Base-by-base conservation (phyloP, 2,888 invertebrate genomes). In the Endomychus coccineus region DNA sequence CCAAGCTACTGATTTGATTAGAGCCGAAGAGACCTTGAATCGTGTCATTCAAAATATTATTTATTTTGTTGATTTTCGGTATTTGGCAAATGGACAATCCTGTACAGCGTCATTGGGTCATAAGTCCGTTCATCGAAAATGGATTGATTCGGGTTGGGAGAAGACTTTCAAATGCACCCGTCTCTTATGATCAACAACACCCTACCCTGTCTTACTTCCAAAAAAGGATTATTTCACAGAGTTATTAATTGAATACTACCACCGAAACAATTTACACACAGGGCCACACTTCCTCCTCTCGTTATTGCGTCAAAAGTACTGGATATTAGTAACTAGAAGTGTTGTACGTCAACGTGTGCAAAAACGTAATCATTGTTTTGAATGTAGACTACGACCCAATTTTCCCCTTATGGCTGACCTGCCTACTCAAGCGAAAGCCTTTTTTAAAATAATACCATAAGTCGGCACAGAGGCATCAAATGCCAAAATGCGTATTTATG, bases 301-400 rank as follows among this genome's bases (percentile, higher is more conserved):
- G 6, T 13, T 50, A 16, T 21, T 48, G 12, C 22, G 29, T n/a
- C 42, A 46, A 40, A 45, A 44, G 35, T 49, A 31, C 27, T 48
- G 49, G 49, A 48, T 50, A 21, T 9, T 50, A 12, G 42, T 43
- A 3, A 39, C 40, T 12, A 22, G 28, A 2, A 34, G 25, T 16
- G 6, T 25, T 3, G 12, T 34, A 11, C 9, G 34, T 9, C 24
- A 16, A 25, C 6, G 10, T 13, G 16, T 34, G n/a, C 11, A 22
- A 9, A 7, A 14, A 2, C 25, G 34, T 24, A 34, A 34, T 34
- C 10, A 11, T 7, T 34, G 34, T 25, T 34, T 25, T 13, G 4
- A 40, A 32, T 36, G 35, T 9, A 27, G 17, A 21, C 27, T 14
- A n/a, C 38, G 38, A 17, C 37, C 40, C 1, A 23, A 2, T 5